Evolutionary conservation across 2,113 vertebrate species (phyloP), one percentile per base, ranked within the genome.

Genomic region (Eidolon helvum): DNA sequence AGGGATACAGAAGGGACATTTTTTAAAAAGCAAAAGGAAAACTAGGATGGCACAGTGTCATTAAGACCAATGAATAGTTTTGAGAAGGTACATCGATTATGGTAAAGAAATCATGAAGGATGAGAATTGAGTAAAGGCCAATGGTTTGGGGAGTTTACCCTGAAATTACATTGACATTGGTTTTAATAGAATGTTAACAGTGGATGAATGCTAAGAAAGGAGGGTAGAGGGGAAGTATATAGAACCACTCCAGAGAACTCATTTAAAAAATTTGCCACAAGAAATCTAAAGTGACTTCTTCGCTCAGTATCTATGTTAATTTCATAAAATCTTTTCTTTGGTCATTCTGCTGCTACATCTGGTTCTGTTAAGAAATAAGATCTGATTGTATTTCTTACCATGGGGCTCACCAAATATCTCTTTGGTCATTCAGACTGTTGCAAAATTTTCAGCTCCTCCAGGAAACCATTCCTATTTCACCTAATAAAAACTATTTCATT

Each of bases 281-380:
- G 66, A 16, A 89, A 91, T 94, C 16, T 80, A 30, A 93, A 22
- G 86, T 93, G 66, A 82, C 22, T 87, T 97, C 43, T 85, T 80
- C 28, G 71, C 7, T 9, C 11, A 83, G 10, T 55, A 94, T 83
- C 53, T 86, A 45, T 72, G 38, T 19, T 91, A 59, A 91, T 86
- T 92, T 95, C 61, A 87, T 68, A 95, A 74, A 90, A 94, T 10
- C 24, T 75, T 95, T 91, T n/a, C 21, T 71, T 86, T 82, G 59
- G 21, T 93, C 21, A 72, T 90, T 79, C 61, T 94, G 38, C 45
- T 94, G n/a, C 38, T 95, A 94, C 7, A 18, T 86, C 45, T 87
- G 35, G 40, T 89, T 96, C 48, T 90, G 50, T 12, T 53, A 96
- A 95, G 48, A 96, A 96, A 94, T 4, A 87, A 83, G 68, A 92